Evolutionary conservation across 2,797 vertebrate species (phyloP), one percentile per base, ranked within the genome.

Genomic region (Paguma larvata): DNA sequence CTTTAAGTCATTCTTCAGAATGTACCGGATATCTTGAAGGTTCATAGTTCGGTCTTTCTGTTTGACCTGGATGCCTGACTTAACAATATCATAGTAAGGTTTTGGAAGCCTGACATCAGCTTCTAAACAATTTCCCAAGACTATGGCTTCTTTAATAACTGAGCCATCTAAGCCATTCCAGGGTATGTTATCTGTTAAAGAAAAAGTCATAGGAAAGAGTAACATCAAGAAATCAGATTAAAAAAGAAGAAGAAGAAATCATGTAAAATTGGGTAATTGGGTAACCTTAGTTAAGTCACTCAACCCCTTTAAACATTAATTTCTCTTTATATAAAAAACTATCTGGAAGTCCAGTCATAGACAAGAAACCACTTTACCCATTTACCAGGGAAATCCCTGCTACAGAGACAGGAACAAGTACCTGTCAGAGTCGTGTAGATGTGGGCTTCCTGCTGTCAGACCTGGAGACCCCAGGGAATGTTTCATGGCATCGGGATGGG

Each of bases 1-100:
- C 99, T 99, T 98, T 25, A 99, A 88, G 93, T 99, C 99, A 9
- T 99, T 99, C 96, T 98, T 99, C 87, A 99, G 94, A 94, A 98
- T 86, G 91, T 99, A 99, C 0, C 94, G 98, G 87, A 99, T 99
- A 95, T 99, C 98, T 78, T 99, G 99, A 44, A 99, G 98, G 32
- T 97, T 99, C 95, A 98, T 92, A 44, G 96, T 97, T 80, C 99
- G 98, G 8, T 98, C 97, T 96, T 98, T 98, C 72, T 98, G 98
- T 1, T 98, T 98, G 93, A 98, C 94, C 0, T 98, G 98, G 63
- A 99, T 98, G 46, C 99, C 99, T 84, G 98, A 96, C 89, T 98
- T 98, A 96, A 99, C 97, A 3, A 98, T 95, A 63, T 97, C 93
- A 0, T 99, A 99, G 63, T 98, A 99, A 83, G 98, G 98, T 93